Base-by-base conservation (phyloP, 2,888 invertebrate species). In the Meiosimyza platycephala region DNA sequence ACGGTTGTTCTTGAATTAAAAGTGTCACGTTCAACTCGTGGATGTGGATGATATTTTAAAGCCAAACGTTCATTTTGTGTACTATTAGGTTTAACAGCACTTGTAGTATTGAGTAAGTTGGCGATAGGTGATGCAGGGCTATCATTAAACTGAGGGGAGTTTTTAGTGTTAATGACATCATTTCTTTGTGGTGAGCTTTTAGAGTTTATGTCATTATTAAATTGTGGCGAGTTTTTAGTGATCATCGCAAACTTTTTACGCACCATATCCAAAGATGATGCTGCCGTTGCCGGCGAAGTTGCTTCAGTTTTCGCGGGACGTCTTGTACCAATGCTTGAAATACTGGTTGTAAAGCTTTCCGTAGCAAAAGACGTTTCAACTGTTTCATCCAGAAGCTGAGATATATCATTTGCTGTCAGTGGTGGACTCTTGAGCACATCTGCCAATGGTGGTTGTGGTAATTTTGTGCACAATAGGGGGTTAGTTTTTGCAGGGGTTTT, bases 21-120 rank as follows among this genome's bases (percentile, higher is more conserved):
- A 13, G 55, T 55, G 7, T 22, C 15, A 11, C 72, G 65, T 22
- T 80, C 79, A 22, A 77, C 79, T 0, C 85, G 82, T 1, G 88
- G 88, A 80, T 87, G 87, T 3, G 88, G 88, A 79, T 88, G 86
- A 73, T 88, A 89, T 79, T 88, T 89, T 74, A 88, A 86, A 2
- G 88, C 88, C 28, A 78, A n/a, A 33, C 77, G 76, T 73, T 79
- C 79, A 6, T 69, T 73, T 7, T 75, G 54, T 3, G 72, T 47
- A 4, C 72, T 59, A 7, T 63, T 52, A 28, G 70, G 70, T 13
- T 48, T 59, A 5, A 50, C 16, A 9, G 60, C 15, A 48, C 28
- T 13, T 16, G 40, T 54, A n/a, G 33, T 50, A 1, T 50, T 11
- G 1, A 54, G 64, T 51, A 15, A 18, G 22, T 48, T 18, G 3